These are phyloP conservation scores for Onychostoma macrolepis DNA, from an alignment of 2,113 vertebrate species.

Conservation along the genomic window DNA sequence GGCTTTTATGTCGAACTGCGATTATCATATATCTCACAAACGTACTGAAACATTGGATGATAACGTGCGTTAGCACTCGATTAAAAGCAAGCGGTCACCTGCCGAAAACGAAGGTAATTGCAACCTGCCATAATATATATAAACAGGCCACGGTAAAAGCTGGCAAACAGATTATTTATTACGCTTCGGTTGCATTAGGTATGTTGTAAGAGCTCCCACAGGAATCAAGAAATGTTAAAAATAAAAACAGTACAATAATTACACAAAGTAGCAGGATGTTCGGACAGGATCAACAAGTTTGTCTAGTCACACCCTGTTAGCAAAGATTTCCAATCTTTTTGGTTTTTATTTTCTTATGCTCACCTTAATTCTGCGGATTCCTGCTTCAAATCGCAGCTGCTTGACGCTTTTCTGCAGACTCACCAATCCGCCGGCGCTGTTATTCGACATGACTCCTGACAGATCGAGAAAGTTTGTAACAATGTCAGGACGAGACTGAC, in stretches of 20 bases:
- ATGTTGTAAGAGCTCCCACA: neutral
- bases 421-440: slow-evolving; percentile 51
- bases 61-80: neutral
- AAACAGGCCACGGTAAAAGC: neutral
- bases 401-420: slow-evolving; percentile 60
- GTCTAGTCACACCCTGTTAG: slow-evolving; percentile 47
- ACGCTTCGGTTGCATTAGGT: neutral
- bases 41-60: neutral
- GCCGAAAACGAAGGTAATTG: neutral
- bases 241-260: neutral
- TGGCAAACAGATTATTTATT: neutral
- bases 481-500: neutral
- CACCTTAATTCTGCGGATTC: slow-evolving; percentile 60
- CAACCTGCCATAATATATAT: neutral
- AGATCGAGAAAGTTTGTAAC: slow-evolving; percentile 27
- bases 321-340: slow-evolving; percentile 3
- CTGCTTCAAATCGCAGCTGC: slow-evolving; percentile 60
- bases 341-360: neutral
- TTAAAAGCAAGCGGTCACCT: neutral
- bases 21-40: neutral
- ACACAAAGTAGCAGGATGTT: neutral
- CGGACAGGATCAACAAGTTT: slow-evolving; percentile 40
- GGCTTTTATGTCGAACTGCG: neutral
- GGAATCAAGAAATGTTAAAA: neutral
- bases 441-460: slow-evolving; percentile 58